These are phyloP conservation scores for Helicoverpa assulta DNA, from an alignment of 2,888 invertebrate species.

Conservation along the genomic window DNA sequence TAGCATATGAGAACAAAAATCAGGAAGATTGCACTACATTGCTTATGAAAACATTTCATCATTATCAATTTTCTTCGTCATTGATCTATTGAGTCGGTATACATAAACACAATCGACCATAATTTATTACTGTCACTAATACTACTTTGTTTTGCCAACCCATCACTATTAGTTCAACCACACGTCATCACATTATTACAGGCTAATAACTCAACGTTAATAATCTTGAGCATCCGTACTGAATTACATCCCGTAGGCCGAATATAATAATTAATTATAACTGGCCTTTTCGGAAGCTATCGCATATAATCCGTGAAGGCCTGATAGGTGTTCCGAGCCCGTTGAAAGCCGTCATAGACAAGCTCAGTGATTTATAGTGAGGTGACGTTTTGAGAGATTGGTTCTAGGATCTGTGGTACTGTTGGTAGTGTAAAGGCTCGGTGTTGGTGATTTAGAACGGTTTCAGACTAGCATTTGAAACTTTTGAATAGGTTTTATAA, in stretches of 20 bases:
- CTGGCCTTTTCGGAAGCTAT: background rate
- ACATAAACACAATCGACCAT: background rate
- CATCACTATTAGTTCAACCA: background rate
- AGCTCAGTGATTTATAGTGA: constrained; percentile 22
- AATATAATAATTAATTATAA: constrained; percentile 26
- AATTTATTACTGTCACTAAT: background rate
- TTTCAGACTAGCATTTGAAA: too few species aligned
- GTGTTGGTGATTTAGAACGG: too few species aligned
- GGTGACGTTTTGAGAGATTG: background rate
- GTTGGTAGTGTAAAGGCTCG: background rate
- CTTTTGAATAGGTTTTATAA: too few species aligned
- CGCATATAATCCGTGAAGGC: constrained; percentile 15
- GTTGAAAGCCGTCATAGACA: constrained; percentile 5
- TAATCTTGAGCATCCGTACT: background rate
- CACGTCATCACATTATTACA: background rate
- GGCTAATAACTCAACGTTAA: constrained; percentile 3
- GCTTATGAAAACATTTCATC: too few species aligned
- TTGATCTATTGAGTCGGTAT: too few species aligned
- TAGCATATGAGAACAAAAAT: too few species aligned
- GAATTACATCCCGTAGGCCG: background rate
- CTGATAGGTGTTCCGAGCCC: constrained; percentile 10
- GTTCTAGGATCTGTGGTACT: background rate
- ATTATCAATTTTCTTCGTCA: too few species aligned
- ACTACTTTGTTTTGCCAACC: background rate
- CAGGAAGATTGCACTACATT: too few species aligned